Percentiles rank a stretch among this genome's conserved stretches.
These are phyloP conservation scores for Micromesistius poutassou DNA, from an alignment of 2,797 vertebrate species.

Conservation along the genomic window DNA sequence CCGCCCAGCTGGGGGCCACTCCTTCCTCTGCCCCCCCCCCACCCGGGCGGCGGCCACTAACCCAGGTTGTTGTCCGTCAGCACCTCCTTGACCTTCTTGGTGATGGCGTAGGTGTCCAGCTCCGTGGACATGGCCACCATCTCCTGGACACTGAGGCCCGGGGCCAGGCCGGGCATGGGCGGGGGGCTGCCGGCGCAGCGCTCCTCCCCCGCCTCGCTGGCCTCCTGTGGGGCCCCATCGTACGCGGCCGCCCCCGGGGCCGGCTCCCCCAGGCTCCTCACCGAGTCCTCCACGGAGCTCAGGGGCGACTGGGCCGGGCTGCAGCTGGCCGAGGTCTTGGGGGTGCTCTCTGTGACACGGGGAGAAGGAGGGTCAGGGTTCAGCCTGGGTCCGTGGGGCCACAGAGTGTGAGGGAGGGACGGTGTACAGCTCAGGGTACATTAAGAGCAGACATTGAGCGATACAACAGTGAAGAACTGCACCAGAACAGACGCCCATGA, in stretches of 20 bases:
- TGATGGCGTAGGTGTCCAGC: conserved; percentile 87
- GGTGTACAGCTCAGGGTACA: not conserved
- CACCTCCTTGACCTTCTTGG: conserved; percentile 88
- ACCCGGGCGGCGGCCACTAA: conserved; percentile 51
- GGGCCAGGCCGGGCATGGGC: conserved; percentile 78
- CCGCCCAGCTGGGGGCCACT: not conserved
- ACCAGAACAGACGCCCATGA: not conserved
- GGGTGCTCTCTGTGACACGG: conserved; percentile 79
- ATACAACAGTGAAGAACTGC: not conserved
- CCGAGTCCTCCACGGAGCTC: conserved; percentile 81
- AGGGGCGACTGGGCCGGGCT: conserved; percentile 86
- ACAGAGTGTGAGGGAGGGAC: not conserved
- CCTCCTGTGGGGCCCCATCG: conserved; percentile 74
- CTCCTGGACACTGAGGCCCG: conserved; percentile 85
- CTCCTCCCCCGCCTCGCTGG: conserved; percentile 53
- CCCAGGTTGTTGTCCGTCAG: conserved; percentile 88
- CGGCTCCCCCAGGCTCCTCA: conserved; percentile 80
- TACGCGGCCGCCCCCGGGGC: conserved; percentile 34
- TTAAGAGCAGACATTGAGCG: not conserved
- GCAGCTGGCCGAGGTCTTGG: conserved; percentile 86
- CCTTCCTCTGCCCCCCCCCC: not conserved
- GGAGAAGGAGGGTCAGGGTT: not conserved
- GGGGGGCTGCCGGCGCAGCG: conserved; percentile 75
- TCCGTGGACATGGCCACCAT: conserved; percentile 84
- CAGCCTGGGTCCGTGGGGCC: not conserved